A percentile compares a stretch with the other conserved stretches of the same genome.
Conservation (phyloP, 2,888 invertebrate genomes). For the Mactromeris polynyma region DNA sequence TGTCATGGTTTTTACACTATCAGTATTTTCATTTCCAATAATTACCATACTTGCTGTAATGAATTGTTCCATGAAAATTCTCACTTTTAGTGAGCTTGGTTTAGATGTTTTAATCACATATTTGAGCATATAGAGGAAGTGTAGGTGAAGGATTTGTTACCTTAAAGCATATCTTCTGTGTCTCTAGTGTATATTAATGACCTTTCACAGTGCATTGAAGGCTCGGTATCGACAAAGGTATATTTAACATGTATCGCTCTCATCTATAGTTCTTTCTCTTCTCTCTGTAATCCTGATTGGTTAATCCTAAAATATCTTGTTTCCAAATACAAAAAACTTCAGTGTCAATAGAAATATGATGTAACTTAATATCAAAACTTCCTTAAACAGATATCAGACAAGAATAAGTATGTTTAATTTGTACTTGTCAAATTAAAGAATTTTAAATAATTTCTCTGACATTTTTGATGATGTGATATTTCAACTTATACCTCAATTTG, state of each 20-base stretch:
- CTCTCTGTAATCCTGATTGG: background rate
- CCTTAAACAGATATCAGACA: too few relatives aligned
- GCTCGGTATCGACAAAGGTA: slow-evolving; percentile 33
- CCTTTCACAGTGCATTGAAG: slow-evolving; percentile 35
- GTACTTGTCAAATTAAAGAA: too few relatives aligned
- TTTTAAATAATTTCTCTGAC: too few relatives aligned
- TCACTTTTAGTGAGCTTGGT: slow-evolving; percentile 1
- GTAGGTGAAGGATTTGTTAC: background rate
- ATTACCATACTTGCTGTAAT: background rate
- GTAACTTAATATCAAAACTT: too few relatives aligned
- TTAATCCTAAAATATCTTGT: background rate
- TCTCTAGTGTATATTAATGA: background rate
- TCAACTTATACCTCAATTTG: too few relatives aligned
- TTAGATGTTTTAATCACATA: background rate
- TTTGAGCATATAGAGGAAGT: background rate
- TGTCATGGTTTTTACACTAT: too few relatives aligned
- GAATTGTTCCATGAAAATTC: background rate
- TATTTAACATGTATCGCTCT: background rate
- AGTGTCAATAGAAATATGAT: too few relatives aligned
- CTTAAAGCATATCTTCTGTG: background rate
- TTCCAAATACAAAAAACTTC: background rate
- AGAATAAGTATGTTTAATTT: too few relatives aligned
- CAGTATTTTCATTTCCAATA: too few relatives aligned
- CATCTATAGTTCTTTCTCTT: background rate
- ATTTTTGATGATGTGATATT: too few relatives aligned